Evolutionary conservation across 2,113 vertebrate genomes (phyloP).

Genomic region (Phodopus roborovskii): DNA sequence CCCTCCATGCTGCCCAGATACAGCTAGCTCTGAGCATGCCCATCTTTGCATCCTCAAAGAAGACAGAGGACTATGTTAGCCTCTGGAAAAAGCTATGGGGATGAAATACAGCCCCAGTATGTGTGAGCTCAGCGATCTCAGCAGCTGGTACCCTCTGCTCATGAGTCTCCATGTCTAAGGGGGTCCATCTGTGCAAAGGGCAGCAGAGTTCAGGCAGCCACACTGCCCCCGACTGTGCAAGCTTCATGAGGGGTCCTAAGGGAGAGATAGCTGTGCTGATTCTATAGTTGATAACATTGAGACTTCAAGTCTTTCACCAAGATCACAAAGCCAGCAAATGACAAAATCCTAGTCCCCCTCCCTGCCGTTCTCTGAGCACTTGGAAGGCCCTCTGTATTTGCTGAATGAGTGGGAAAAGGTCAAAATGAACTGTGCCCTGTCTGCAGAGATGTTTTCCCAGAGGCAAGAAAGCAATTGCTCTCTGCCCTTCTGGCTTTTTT

Average conservation of each 20-base stretch:
- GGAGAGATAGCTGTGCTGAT: background rate
- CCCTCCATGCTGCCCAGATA: background rate
- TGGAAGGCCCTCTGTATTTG: background rate
- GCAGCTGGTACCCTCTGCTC: background rate
- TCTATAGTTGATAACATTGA: background rate
- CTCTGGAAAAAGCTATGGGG: background rate
- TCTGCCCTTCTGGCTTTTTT: background rate
- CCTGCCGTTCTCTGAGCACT: background rate
- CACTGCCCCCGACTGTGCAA: background rate
- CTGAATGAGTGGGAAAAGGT: constrained; percentile 1
- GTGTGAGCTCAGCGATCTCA: background rate
- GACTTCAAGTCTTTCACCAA: background rate
- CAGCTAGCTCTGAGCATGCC: background rate
- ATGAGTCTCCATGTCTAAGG: background rate
- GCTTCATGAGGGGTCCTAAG: background rate
- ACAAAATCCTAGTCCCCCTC: background rate
- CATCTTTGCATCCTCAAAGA: background rate
- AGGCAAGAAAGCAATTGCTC: background rate
- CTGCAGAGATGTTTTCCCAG: background rate
- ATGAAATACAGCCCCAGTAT: background rate
- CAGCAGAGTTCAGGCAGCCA: background rate
- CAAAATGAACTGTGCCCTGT: background rate
- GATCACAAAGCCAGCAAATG: background rate
- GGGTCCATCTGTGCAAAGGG: background rate
- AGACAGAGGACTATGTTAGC: background rate